Conservation (phyloP, 2,113 vertebrate species). For the Platanista minor region DNA sequence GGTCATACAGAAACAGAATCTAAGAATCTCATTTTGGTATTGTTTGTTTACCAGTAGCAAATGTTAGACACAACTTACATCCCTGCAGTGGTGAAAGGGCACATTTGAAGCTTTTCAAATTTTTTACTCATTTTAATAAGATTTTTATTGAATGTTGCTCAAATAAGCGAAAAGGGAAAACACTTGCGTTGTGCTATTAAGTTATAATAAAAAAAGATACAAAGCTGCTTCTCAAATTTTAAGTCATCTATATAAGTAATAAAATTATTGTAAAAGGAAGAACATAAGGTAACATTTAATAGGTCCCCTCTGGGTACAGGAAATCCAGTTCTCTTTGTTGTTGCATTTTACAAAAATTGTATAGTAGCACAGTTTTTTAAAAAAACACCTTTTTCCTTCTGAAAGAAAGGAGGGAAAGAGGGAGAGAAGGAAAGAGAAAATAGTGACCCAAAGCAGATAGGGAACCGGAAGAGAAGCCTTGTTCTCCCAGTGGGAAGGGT, state of each 20-base stretch:
- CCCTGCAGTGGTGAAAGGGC: background rate
- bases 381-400: background rate
- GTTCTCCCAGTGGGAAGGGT: background rate
- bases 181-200: background rate
- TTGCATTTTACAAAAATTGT: background rate
- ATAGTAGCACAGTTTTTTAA: background rate
- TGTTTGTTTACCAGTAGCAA: background rate
- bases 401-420: background rate
- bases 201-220: background rate
- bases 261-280: background rate
- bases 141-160: background rate
- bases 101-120: background rate
- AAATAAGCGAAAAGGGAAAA: background rate
- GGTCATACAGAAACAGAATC: background rate
- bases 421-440: background rate
- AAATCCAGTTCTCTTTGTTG: background rate
- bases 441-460: background rate
- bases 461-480: background rate
- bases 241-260: background rate
- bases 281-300: background rate
- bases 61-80: background rate
- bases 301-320: background rate
- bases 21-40: background rate
- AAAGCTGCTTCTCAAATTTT: background rate
- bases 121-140: background rate